phyloP scores from a whole-genome alignment of 2,797 vertebrate species.

The Telmatherina bonti region DNA sequence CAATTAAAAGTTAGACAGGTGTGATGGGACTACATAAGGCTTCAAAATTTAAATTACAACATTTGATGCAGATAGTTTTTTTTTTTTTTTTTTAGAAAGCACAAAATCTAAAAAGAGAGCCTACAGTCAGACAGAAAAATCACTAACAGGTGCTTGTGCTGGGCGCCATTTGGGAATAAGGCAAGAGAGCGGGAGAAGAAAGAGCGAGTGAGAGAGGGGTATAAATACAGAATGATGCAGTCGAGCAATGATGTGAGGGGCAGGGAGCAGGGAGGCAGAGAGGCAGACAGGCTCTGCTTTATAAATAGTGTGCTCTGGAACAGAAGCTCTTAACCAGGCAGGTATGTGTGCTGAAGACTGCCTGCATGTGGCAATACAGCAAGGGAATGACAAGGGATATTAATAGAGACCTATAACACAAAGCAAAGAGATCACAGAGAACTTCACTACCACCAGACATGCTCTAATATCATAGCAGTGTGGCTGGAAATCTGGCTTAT shows the following conservation, averaged over 20 bases:
- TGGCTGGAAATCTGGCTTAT: conserved; percentile 52
- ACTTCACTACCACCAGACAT: conserved; percentile 65
- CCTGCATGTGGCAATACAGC: conserved; percentile 62
- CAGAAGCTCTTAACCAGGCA: conserved; percentile 83
- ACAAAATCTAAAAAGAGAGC: conserved; percentile 25
- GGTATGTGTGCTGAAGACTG: conserved; percentile 79
- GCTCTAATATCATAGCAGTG: conserved; percentile 65
- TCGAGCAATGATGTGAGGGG: conserved; percentile 74
- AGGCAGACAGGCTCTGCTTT: conserved; percentile 70
- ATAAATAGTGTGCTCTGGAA: conserved; percentile 80
- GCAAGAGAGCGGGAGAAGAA: conserved; percentile 57
- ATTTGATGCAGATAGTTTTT: background rate
- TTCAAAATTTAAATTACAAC: conserved; percentile 13
- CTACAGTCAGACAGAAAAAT: conserved; percentile 48
- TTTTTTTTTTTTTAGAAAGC: conserved; percentile 19
- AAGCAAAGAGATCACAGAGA: conserved; percentile 74
- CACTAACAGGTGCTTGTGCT: conserved; percentile 63
- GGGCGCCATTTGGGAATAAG: conserved; percentile 66
- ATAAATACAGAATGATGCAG: conserved; percentile 83
- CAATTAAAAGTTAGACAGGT: background rate
- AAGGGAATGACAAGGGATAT: conserved; percentile 69
- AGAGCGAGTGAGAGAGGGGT: conserved; percentile 49
- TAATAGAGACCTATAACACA: conserved; percentile 78
- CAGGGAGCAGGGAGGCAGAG: conserved; percentile 67
- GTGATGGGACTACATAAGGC: conserved; percentile 2